Conservation (phyloP, 2,113 vertebrate genomes). For the Alexandromys fortis region DNA sequence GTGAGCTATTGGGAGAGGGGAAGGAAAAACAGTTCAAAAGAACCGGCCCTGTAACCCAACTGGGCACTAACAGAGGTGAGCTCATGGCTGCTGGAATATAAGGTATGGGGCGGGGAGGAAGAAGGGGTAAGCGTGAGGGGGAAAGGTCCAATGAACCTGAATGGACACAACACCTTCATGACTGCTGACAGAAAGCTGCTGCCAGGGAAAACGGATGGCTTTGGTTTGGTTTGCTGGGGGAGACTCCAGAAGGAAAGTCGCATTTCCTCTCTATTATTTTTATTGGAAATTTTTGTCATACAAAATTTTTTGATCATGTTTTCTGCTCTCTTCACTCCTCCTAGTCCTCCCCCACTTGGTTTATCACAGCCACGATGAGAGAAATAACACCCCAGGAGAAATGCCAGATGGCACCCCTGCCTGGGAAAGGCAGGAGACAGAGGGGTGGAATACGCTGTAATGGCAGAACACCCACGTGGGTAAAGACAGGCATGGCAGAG, state of each 20-base stretch:
- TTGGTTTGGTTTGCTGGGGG: background rate
- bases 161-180: background rate
- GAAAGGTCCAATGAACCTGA: accelerated
- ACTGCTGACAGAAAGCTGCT: background rate
- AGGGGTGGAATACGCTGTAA: background rate
- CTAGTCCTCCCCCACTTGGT: background rate
- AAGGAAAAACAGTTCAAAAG: background rate
- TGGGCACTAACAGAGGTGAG: background rate
- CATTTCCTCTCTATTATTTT: background rate
- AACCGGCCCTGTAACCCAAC: background rate
- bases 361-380: constrained; percentile 48
- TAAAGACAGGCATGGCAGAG: background rate
- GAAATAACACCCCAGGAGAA: constrained; percentile 23
- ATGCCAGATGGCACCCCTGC: background rate
- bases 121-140: background rate
- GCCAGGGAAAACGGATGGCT: background rate
- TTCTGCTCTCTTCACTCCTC: too few species aligned
- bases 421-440: constrained; percentile 9
- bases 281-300: background rate
- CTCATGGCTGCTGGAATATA: background rate
- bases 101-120: background rate
- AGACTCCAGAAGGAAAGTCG: too few species aligned
- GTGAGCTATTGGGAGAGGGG: background rate
- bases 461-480: background rate
- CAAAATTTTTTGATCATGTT: background rate